A percentile compares a stretch with the other conserved stretches of the same genome.
phyloP scores from a whole-genome alignment of 2,113 vertebrate genomes.

The Chiloscyllium plagiosum region DNA sequence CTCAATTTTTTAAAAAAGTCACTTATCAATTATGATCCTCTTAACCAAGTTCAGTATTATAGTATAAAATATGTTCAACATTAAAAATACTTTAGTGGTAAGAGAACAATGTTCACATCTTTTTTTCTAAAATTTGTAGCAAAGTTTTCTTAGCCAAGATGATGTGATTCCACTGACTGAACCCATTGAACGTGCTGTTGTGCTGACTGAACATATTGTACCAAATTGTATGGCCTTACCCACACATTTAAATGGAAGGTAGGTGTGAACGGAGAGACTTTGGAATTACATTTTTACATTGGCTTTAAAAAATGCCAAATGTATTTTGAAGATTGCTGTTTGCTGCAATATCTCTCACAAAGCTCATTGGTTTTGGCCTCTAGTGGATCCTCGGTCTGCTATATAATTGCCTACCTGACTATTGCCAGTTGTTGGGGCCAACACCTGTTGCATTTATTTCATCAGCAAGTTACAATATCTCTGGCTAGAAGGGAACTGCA shows the following conservation, averaged over 20 bases:
- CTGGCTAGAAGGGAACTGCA: neutral
- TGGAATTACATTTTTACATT: neutral
- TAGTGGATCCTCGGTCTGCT: neutral
- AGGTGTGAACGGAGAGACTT: neutral
- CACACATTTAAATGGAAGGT: neutral
- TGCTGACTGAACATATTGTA: neutral
- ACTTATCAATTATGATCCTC: neutral
- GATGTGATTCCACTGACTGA: neutral
- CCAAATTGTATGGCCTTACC: neutral
- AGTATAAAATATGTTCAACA: neutral
- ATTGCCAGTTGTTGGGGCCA: neutral
- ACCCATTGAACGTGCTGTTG: neutral
- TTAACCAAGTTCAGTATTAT: neutral
- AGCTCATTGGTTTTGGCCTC: neutral
- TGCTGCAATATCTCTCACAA: neutral
- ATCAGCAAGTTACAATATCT: neutral
- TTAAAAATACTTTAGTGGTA: neutral
- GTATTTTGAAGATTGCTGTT: neutral
- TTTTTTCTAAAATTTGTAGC: constrained; percentile 16
- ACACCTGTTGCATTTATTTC: neutral
- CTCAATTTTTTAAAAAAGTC: too few relatives aligned
- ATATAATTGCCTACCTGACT: neutral
- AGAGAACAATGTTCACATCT: neutral
- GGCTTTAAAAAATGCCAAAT: neutral
- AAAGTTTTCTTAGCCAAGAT: neutral